Conservation (phyloP, 1,140 invertebrate species). For the Hyles euphorbiae region DNA sequence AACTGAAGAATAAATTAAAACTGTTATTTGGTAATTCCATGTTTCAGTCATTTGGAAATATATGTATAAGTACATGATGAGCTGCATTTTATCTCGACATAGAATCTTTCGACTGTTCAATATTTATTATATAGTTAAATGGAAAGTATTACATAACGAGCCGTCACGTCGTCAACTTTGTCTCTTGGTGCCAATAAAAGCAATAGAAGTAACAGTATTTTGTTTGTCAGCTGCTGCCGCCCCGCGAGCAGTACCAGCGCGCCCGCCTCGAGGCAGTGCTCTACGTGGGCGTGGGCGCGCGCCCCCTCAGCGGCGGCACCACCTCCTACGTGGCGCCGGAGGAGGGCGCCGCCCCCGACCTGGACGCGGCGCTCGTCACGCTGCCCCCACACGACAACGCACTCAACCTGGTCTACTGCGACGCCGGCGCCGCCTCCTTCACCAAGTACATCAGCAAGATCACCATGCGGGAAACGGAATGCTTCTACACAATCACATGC, state of each 20-base stretch:
- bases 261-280: constrained; percentile 77
- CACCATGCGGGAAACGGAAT: constrained; percentile 45
- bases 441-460: constrained; percentile 79
- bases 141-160: too few relatives aligned
- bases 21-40: too few relatives aligned
- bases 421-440: constrained; percentile 77
- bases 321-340: constrained; percentile 75
- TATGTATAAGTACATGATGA: too few relatives aligned
- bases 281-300: constrained; percentile 73
- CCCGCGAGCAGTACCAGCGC: constrained; percentile 63
- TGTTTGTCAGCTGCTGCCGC: constrained; percentile 60
- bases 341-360: constrained; percentile 44
- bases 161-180: too few relatives aligned
- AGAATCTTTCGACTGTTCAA: too few relatives aligned
- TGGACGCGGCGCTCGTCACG: constrained; percentile 64
- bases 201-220: not conserved
- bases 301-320: constrained; percentile 56
- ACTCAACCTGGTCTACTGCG: constrained; percentile 81
- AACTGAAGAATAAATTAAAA: too few relatives aligned
- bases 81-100: too few relatives aligned
- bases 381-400: constrained; percentile 78
- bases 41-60: too few relatives aligned
- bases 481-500: constrained; percentile 75
- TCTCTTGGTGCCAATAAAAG: too few relatives aligned
- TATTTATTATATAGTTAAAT: too few relatives aligned